These are phyloP conservation scores for Acanthosepion esculentum DNA, from an alignment of 2,888 invertebrate genomes.

Conservation along the genomic window DNA sequence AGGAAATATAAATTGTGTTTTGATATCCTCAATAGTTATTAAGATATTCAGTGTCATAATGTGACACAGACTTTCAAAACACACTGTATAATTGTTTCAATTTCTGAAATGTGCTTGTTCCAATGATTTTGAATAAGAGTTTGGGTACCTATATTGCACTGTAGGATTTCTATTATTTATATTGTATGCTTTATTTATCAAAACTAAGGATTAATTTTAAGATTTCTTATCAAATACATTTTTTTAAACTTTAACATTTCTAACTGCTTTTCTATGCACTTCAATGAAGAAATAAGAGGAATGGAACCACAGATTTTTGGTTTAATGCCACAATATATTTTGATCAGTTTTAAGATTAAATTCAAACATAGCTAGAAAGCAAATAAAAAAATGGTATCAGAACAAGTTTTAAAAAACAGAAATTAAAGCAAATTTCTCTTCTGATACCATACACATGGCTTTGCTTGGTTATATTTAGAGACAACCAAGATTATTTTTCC, in stretches of 20 bases:
- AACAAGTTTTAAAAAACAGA: background rate
- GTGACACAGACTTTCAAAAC: no score
- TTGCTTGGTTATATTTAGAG: background rate
- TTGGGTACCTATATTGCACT: no score
- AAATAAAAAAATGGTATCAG: background rate
- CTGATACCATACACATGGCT: slow-evolving; percentile 8
- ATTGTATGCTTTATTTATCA: no score
- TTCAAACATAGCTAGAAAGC: background rate
- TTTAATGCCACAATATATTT: background rate
- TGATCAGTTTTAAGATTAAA: background rate
- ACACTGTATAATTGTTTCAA: no score
- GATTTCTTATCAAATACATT: no score
- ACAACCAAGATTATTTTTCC: background rate
- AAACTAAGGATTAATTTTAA: no score
- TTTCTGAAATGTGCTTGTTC: no score
- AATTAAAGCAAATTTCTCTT: background rate
- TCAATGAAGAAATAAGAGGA: fast-evolving
- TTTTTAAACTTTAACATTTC: background rate
- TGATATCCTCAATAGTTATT: no score
- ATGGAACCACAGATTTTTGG: background rate
- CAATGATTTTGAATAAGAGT: no score
- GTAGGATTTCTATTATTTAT: no score
- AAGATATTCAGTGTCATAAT: no score
- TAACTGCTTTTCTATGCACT: background rate
- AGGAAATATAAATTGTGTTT: no score